Conservation (phyloP, 2,113 vertebrate genomes). For the Poecile atricapillus region DNA sequence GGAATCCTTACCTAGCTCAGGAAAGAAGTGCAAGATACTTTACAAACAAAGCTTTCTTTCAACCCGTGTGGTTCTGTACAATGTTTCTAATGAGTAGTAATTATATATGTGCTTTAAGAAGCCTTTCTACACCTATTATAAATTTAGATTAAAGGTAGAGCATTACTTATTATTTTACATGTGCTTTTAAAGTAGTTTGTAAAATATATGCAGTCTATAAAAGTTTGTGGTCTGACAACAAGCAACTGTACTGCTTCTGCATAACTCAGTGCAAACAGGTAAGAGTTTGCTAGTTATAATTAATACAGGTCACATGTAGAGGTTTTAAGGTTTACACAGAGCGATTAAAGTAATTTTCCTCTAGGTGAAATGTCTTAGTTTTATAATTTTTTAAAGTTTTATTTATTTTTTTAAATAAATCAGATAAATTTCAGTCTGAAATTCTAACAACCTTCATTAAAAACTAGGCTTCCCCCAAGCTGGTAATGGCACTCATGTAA, state of each 20-base stretch:
- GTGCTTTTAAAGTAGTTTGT: slow-evolving; percentile 31
- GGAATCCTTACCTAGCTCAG: neutral
- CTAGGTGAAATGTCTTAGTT: neutral
- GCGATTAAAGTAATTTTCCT: neutral
- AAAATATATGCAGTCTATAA: slow-evolving; percentile 30
- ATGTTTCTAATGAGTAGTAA: neutral
- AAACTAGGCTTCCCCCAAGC: neutral
- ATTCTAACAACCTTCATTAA: neutral
- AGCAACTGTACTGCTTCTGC: neutral
- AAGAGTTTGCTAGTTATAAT: neutral
- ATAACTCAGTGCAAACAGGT: neutral
- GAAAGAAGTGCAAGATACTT: neutral
- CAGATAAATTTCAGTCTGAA: neutral
- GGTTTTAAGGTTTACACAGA: neutral
- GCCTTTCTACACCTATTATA: slow-evolving; percentile 5
- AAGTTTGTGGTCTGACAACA: slow-evolving; percentile 3
- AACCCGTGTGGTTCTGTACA: neutral
- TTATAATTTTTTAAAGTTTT: neutral
- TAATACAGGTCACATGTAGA: neutral
- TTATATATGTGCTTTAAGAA: neutral
- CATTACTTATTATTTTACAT: slow-evolving; percentile 1
- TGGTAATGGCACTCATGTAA: neutral
- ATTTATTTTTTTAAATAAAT: neutral
- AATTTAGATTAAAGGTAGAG: slow-evolving; percentile 4
- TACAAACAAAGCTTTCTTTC: neutral